Conservation (phyloP, 1,140 invertebrate species). For the Drosophila micromelanica region DNA sequence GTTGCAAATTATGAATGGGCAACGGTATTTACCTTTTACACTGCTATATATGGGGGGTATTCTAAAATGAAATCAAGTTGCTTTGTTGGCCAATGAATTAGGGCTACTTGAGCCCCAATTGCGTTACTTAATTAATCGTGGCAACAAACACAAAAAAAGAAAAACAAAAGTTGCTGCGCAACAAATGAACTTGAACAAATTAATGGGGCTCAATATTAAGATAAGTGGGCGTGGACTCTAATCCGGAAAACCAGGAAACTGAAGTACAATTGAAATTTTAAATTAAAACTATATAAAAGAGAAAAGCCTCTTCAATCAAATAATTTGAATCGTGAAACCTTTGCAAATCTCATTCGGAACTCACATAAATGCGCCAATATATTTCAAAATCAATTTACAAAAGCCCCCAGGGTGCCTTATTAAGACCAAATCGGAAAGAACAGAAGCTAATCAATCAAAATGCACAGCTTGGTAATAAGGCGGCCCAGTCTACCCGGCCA, state of each 20-base stretch:
- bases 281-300: slow-evolving; percentile 2
- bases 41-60: slow-evolving; percentile 12
- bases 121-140: slow-evolving; percentile 45
- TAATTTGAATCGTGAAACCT: neutral
- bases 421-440: slow-evolving; percentile 24
- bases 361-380: slow-evolving; percentile 13
- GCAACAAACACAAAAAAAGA: too few species aligned
- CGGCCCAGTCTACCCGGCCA: neutral
- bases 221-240: slow-evolving; percentile 10
- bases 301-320: slow-evolving; percentile 28
- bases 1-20: slow-evolving; percentile 52
- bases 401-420: slow-evolving; percentile 5
- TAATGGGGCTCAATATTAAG: too few species aligned
- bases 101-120: slow-evolving; percentile 37
- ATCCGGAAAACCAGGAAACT: too few species aligned
- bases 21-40: slow-evolving; percentile 11
- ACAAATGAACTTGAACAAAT: slow-evolving; percentile 16
- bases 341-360: slow-evolving; percentile 3
- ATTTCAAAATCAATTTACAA: slow-evolving; percentile 47
- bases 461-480: slow-evolving; percentile 34
- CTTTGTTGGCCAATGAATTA: slow-evolving; percentile 23
- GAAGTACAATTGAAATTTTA: slow-evolving; percentile 16
- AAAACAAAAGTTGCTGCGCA: slow-evolving; percentile 3
- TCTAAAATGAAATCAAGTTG: slow-evolving; percentile 52
- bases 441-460: slow-evolving; percentile 58